Evolutionary conservation across 1,140 invertebrate species (phyloP).

Genomic region (Dreissena polymorpha): DNA sequence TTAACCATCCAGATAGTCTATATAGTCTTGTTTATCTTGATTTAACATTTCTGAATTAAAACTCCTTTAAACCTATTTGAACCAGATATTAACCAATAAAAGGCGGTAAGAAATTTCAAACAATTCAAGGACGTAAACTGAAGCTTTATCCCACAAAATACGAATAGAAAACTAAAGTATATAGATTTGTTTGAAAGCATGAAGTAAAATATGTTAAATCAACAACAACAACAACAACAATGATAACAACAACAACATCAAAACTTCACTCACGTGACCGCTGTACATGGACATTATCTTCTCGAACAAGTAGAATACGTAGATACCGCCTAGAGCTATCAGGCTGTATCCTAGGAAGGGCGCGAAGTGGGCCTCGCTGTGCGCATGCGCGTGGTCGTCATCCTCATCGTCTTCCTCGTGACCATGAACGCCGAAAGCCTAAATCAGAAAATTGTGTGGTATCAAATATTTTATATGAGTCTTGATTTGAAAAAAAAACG

Average conservation of each 20-base stretch:
- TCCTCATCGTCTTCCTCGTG: conserved; percentile 35
- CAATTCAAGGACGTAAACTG: not conserved
- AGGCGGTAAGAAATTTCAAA: not conserved
- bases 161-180: too few relatives aligned
- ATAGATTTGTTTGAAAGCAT: too few relatives aligned
- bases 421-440: conserved; percentile 46
- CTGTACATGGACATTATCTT: conserved; percentile 38
- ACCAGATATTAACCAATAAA: too few relatives aligned
- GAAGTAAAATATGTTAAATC: too few relatives aligned
- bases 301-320: conserved; percentile 50
- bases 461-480: too few relatives aligned
- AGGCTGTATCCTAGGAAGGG: conserved; percentile 40
- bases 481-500: too few relatives aligned
- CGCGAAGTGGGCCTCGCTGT: conserved; percentile 10
- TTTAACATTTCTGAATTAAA: too few relatives aligned
- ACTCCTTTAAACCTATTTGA: too few relatives aligned
- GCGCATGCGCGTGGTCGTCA: conserved; percentile 15
- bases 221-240: too few relatives aligned
- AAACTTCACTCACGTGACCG: not conserved
- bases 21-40: too few relatives aligned
- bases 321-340: conserved; percentile 35
- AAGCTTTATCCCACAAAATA: not conserved
- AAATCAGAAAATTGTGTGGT: not conserved
- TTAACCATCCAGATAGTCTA: too few relatives aligned
- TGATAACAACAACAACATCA: not conserved